These are phyloP conservation scores for Zosterops lateralis DNA, from an alignment of 2,113 vertebrate species.

Conservation along the genomic window DNA sequence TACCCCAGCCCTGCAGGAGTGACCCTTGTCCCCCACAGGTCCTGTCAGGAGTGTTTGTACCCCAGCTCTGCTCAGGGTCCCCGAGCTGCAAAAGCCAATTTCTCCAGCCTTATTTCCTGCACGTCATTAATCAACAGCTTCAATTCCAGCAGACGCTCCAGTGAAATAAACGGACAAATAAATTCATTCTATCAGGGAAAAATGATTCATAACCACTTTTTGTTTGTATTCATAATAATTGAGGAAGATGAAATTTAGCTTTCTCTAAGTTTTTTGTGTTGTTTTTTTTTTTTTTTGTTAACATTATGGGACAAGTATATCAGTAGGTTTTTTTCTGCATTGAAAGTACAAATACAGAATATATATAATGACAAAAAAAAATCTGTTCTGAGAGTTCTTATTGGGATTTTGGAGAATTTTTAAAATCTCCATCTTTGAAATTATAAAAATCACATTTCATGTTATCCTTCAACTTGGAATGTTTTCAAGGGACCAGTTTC, in stretches of 20 bases:
- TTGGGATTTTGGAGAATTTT: background rate
- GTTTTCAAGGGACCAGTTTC: background rate
- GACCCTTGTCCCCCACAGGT: no score
- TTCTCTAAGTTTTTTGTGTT: background rate
- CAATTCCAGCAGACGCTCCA: slow-evolving; percentile 28
- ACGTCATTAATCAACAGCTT: slow-evolving; percentile 46
- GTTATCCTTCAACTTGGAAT: background rate
- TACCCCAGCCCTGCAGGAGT: background rate
- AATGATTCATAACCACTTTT: slow-evolving; percentile 63
- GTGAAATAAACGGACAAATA: slow-evolving; percentile 52
- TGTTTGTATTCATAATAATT: slow-evolving; percentile 32
- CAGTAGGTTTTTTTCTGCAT: background rate
- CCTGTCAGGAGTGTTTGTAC: no score
- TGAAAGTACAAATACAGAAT: background rate
- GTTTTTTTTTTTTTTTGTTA: background rate
- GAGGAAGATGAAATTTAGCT: slow-evolving; percentile 56
- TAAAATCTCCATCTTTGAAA: background rate
- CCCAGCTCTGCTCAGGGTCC: background rate
- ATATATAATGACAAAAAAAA: background rate
- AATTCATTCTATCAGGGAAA: slow-evolving; percentile 58
- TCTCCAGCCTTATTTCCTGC: background rate
- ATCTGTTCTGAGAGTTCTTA: background rate
- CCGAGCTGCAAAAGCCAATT: background rate
- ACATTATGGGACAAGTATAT: background rate
- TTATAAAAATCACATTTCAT: background rate